A percentile compares a stretch with the other conserved stretches of the same genome.
These are phyloP conservation scores for Siniperca chuatsi DNA, from an alignment of 2,113 vertebrate genomes.

Conservation along the genomic window DNA sequence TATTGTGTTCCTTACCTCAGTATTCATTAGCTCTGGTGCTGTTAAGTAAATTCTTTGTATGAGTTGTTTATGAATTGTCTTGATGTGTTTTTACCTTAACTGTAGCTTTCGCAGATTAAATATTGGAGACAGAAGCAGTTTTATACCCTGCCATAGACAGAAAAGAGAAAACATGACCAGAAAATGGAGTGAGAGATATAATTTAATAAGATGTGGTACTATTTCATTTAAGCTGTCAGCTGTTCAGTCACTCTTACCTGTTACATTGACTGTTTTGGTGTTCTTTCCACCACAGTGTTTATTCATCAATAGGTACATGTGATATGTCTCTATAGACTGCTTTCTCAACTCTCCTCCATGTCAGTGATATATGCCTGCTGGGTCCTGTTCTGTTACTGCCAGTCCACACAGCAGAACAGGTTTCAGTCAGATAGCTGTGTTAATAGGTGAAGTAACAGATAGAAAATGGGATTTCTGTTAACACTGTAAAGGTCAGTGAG, in stretches of 20 bases:
- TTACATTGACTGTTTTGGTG: not conserved
- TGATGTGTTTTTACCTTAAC: not conserved
- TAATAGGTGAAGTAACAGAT: slow-evolving; percentile 31
- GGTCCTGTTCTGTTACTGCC: not conserved
- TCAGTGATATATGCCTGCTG: not conserved
- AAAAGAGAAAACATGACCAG: not conserved
- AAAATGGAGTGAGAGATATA: not conserved
- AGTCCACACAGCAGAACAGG: not conserved
- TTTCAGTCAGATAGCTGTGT: not conserved
- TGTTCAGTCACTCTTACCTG: not conserved
- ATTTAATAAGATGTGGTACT: not conserved
- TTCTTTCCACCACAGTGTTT: not conserved
- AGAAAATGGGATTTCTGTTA: slow-evolving; percentile 36
- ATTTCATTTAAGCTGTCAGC: not conserved
- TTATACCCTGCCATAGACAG: not conserved
- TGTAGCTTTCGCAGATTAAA: not conserved
- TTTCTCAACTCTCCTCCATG: not conserved
- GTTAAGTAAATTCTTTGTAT: not conserved
- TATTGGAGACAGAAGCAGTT: not conserved
- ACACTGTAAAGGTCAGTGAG: slow-evolving; percentile 16
- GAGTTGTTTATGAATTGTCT: not conserved
- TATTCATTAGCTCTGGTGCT: no score
- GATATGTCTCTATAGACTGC: not conserved
- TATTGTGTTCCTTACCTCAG: not conserved
- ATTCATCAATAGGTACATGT: not conserved